Evolutionary conservation across 1,140 invertebrate genomes (phyloP).

Genomic region (Heterodera carotae): DNA sequence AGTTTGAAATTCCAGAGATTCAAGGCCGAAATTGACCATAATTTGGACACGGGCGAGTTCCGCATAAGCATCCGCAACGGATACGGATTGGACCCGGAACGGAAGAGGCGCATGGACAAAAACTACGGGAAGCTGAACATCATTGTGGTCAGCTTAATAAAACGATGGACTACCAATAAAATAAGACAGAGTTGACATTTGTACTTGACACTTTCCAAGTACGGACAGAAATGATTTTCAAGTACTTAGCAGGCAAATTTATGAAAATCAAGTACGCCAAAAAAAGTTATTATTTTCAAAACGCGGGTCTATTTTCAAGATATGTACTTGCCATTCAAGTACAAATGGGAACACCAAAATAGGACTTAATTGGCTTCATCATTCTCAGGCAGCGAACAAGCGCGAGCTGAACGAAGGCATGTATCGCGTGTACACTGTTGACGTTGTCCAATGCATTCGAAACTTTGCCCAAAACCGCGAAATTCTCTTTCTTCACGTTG

Average conservation of each 20-base stretch:
- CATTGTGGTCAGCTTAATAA: not conserved
- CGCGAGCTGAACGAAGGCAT: not conserved
- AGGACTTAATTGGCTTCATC: too few species aligned
- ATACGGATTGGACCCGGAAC: conserved; percentile 3
- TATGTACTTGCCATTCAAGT: too few species aligned
- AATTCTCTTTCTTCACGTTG: conserved; percentile 8
- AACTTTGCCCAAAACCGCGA: not conserved
- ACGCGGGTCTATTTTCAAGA: too few species aligned
- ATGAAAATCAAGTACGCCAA: too few species aligned
- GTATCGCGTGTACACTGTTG: conserved; percentile 3
- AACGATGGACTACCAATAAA: not conserved
- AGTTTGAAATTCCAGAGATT: not conserved
- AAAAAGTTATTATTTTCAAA: too few species aligned
- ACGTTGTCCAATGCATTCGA: conserved; percentile 3
- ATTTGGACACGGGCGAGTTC: conserved; percentile 16
- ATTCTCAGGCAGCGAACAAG: not conserved
- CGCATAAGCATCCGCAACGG: conserved; percentile 7
- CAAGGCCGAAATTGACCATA: not conserved
- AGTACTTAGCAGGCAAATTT: too few species aligned
- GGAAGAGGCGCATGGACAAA: not conserved
- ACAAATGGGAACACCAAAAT: too few species aligned
- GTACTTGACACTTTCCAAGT: too few species aligned
- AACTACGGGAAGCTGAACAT: conserved; percentile 13
- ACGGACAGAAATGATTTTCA: too few species aligned
- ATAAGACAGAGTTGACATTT: too few species aligned